phyloP scores from a whole-genome alignment of 2,888 invertebrate genomes.

The Cyrtodaria siliqua region DNA sequence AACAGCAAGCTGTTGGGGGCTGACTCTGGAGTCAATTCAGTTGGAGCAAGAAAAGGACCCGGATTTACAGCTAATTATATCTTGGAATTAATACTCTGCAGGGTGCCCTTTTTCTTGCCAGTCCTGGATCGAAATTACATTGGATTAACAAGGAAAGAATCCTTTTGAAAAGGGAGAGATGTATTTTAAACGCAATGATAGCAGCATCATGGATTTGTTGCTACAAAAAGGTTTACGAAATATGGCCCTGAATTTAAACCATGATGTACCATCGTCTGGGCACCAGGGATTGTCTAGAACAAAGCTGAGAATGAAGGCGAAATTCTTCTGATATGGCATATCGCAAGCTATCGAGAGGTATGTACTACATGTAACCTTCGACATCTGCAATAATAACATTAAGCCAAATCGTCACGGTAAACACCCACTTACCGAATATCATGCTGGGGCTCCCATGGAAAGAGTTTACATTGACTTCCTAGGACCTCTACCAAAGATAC shows the following conservation, averaged over 20 bases:
- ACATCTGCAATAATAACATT: constrained; percentile 19
- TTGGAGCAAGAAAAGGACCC: constrained; percentile 1
- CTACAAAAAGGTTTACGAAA: not conserved
- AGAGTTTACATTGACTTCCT: constrained; percentile 12
- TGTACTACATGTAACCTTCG: constrained; percentile 19
- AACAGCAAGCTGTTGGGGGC: too few species aligned
- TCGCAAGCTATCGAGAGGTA: constrained; percentile 2
- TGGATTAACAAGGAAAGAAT: constrained; percentile 12
- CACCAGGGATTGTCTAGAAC: constrained; percentile 12
- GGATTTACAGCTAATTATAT: not conserved
- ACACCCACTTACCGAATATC: constrained; percentile 88
- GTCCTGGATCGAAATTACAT: not conserved
- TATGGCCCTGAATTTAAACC: not conserved
- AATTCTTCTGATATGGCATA: constrained; percentile 16
- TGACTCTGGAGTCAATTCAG: too few species aligned
- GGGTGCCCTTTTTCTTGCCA: not conserved
- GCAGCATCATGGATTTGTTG: not conserved
- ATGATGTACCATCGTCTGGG: constrained; percentile 18
- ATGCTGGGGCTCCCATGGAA: constrained; percentile 89
- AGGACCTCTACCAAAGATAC: not conserved
- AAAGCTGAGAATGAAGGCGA: not conserved
- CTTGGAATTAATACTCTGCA: not conserved
- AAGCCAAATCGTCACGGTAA: not conserved
- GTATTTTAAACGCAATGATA: not conserved
- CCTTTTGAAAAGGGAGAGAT: not conserved